phyloP scores from a whole-genome alignment of 1,140 invertebrate species.

The Phymastichus coffea region DNA sequence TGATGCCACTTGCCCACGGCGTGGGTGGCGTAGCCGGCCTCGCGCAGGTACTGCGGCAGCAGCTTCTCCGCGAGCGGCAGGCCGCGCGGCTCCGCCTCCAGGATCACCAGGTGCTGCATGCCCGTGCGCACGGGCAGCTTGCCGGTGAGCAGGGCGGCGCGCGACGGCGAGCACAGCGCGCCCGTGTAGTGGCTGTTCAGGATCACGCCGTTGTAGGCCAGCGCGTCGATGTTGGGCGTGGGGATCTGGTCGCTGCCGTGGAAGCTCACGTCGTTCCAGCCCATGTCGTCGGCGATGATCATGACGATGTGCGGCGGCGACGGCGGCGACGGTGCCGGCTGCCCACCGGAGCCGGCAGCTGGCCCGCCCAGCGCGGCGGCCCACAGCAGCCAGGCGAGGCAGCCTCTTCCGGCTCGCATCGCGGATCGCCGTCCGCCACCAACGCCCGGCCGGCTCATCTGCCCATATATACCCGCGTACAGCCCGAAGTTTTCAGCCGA shows the following conservation, averaged over 20 bases:
- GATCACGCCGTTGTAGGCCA: conserved; percentile 77
- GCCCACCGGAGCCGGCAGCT: conserved; percentile 63
- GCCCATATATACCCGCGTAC: no score
- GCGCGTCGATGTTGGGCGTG: conserved; percentile 82
- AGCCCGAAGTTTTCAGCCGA: no score
- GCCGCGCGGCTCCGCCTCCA: conserved; percentile 71
- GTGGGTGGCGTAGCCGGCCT: conserved; percentile 77
- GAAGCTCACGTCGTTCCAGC: conserved; percentile 88
- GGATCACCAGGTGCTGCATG: conserved; percentile 75
- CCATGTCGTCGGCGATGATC: conserved; percentile 66
- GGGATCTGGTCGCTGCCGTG: conserved; percentile 82
- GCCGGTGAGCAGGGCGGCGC: conserved; percentile 77
- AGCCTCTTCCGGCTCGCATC: conserved; percentile 8
- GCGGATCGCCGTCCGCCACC: neutral
- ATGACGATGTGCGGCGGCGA: conserved; percentile 62
- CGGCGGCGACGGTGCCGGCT: conserved; percentile 59
- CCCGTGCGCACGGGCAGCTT: conserved; percentile 81
- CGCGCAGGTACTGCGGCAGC: conserved; percentile 74
- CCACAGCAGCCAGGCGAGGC: conserved; percentile 33
- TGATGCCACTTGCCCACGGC: conserved; percentile 93
- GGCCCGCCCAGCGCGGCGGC: conserved; percentile 57
- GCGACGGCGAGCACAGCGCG: conserved; percentile 76
- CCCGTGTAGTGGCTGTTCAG: conserved; percentile 75
- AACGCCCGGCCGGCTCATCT: no score
- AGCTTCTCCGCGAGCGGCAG: conserved; percentile 70